Evolutionary conservation across 1,140 invertebrate genomes (phyloP).

Genomic region (Oryctes rhinoceros): DNA sequence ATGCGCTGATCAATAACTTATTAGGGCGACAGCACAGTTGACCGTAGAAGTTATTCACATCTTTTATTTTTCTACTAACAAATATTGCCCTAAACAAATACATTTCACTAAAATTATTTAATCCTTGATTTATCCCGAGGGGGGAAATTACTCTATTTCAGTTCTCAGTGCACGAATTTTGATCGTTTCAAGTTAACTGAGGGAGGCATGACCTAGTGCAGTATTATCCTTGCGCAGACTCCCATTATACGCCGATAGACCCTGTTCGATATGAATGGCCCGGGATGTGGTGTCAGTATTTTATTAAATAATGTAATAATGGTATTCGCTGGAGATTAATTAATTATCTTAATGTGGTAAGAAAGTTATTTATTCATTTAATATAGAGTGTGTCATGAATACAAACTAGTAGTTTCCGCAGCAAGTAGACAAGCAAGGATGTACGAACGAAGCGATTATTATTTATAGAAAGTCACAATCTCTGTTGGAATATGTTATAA

Average conservation of each 20-base stretch:
- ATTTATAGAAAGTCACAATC: too few relatives aligned
- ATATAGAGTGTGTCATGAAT: neutral
- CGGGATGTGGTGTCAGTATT: neutral
- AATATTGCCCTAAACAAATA: neutral
- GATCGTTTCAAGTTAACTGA: neutral
- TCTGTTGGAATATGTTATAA: too few relatives aligned
- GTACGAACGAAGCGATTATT: too few relatives aligned
- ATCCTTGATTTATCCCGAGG: neutral
- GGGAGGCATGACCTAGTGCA: slow-evolving; percentile 11
- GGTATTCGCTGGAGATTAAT: neutral
- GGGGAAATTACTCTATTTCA: neutral
- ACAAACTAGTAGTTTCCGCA: neutral
- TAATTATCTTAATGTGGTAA: neutral
- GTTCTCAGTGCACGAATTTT: neutral
- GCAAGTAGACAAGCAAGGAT: too few relatives aligned
- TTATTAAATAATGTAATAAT: neutral
- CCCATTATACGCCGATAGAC: neutral
- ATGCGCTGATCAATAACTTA: slow-evolving; percentile 19
- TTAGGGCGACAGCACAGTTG: neutral
- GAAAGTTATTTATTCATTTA: neutral
- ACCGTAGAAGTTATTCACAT: neutral
- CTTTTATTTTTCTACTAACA: neutral
- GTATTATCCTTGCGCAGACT: slow-evolving; percentile 1
- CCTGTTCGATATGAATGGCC: neutral
- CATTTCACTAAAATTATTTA: slow-evolving; percentile 5